phyloP scores from a whole-genome alignment of 1,140 invertebrate genomes.

The Chymomyza costata region DNA sequence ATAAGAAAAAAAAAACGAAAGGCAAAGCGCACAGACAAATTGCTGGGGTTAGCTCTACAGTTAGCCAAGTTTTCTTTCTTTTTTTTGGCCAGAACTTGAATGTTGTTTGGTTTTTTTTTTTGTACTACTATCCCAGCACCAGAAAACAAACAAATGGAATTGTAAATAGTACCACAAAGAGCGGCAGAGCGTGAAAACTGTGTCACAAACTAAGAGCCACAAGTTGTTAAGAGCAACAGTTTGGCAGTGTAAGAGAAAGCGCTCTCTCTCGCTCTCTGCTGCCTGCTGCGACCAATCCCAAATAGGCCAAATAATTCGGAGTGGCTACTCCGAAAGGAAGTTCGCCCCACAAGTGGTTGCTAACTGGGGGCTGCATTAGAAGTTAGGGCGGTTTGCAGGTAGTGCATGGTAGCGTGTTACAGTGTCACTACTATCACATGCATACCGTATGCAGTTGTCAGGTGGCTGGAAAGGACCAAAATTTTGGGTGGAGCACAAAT shows the following conservation, averaged over 20 bases:
- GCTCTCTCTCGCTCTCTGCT: neutral
- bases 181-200: constrained; percentile 10
- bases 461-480: neutral
- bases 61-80: too few relatives aligned
- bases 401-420: too few relatives aligned
- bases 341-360: constrained; percentile 59
- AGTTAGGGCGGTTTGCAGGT: too few relatives aligned
- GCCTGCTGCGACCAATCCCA: too few relatives aligned
- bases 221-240: constrained; percentile 23
- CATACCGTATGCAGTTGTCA: too few relatives aligned
- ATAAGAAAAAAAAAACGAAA: constrained; percentile 15
- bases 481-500: too few relatives aligned
- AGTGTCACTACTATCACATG: too few relatives aligned
- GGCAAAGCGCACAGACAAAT: too few relatives aligned
- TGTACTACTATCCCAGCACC: constrained; percentile 13
- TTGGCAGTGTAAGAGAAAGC: too few relatives aligned
- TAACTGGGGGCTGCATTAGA: constrained; percentile 3
- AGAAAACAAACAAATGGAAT: constrained; percentile 11
- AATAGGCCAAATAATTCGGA: constrained; percentile 36
- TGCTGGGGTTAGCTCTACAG: too few relatives aligned
- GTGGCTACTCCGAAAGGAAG: constrained; percentile 43
- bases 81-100: constrained; percentile 29
- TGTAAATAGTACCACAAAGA: too few relatives aligned
- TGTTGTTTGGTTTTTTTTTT: constrained; percentile 22
- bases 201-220: constrained; percentile 20